Conservation (phyloP, 2,888 invertebrate species). For the Alloscopus bannaensis region DNA sequence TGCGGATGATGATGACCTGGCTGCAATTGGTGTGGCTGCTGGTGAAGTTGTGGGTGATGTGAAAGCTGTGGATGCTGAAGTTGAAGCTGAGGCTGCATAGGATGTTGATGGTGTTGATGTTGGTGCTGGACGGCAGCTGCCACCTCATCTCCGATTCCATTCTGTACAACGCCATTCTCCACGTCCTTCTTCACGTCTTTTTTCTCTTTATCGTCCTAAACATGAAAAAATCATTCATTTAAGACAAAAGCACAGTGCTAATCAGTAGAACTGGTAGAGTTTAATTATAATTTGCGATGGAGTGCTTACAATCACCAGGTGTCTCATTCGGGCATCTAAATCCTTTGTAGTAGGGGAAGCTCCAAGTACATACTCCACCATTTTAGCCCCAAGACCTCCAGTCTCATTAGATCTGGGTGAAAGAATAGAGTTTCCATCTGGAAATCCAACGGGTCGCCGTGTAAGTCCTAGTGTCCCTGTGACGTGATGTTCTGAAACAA, state of each 20-base stretch:
- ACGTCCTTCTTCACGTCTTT: conserved; percentile 74
- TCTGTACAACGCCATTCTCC: conserved; percentile 80
- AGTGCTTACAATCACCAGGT: conserved; percentile 78
- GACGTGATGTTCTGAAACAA: conserved; percentile 73
- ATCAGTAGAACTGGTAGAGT: neutral
- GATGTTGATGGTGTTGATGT: conserved; percentile 65
- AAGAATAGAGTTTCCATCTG: conserved; percentile 77
- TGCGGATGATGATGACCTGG: conserved; percentile 54
- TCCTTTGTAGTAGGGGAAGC: conserved; percentile 91
- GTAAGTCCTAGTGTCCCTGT: conserved; percentile 67
- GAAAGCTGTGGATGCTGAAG: conserved; percentile 75
- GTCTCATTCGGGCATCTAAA: conserved; percentile 82
- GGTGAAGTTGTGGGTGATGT: conserved; percentile 76
- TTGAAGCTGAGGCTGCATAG: conserved; percentile 65
- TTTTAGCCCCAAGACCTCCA: conserved; percentile 94
- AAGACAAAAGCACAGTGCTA: neutral
- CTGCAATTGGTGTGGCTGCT: conserved; percentile 74
- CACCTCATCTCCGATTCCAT: conserved; percentile 85
- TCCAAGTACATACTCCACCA: conserved; percentile 98
- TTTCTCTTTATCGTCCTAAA: conserved; percentile 72
- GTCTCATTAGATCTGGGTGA: conserved; percentile 87
- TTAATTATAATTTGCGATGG: neutral
- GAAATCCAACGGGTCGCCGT: conserved; percentile 74
- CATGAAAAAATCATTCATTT: neutral
- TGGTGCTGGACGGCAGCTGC: conserved; percentile 69